phyloP scores from a whole-genome alignment of 2,113 vertebrate genomes.

The Tetrax tetrax region DNA sequence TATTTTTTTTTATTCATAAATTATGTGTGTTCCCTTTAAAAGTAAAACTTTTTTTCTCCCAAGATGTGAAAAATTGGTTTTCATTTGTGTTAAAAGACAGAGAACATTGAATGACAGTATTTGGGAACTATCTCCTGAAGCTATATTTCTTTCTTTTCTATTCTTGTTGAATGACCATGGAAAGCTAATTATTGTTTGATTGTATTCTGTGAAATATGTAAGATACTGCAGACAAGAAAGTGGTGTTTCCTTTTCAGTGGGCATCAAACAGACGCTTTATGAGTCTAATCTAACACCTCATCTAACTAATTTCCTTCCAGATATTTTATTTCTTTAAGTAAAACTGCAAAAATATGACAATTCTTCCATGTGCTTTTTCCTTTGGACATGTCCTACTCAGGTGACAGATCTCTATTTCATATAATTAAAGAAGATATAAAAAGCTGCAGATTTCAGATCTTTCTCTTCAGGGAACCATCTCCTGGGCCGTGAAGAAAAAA shows the following conservation, averaged over 20 bases:
- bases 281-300: background rate
- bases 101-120: background rate
- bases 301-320: background rate
- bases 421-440: background rate
- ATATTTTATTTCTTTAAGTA: background rate
- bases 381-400: background rate
- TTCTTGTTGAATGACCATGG: background rate
- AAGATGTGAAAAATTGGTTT: background rate
- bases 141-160: background rate
- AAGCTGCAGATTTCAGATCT: background rate
- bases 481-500: background rate
- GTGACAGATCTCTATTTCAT: background rate
- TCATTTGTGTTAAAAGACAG: background rate
- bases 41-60: accelerated
- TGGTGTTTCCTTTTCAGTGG: background rate
- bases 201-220: background rate
- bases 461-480: background rate
- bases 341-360: background rate
- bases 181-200: background rate
- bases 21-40: background rate
- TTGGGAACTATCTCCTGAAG: background rate
- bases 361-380: background rate
- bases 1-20: background rate
- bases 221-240: background rate
- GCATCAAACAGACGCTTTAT: background rate